phyloP scores from a whole-genome alignment of 2,888 invertebrate species.

The Eupithecia centaureata region DNA sequence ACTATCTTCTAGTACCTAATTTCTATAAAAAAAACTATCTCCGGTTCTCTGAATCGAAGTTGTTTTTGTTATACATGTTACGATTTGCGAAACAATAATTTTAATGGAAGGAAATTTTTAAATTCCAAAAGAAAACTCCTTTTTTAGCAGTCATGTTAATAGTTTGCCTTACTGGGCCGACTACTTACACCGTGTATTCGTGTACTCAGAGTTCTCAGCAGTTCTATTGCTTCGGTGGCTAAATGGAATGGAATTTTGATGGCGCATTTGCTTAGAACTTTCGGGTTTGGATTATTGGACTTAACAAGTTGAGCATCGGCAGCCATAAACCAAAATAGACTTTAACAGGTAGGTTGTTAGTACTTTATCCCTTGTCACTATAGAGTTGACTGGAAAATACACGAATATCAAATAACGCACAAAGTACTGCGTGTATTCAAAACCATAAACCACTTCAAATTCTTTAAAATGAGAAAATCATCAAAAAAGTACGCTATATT shows the following conservation, averaged over 20 bases:
- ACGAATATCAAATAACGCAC: not conserved
- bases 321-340: slow-evolving; percentile 6
- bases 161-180: not conserved
- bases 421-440: no score
- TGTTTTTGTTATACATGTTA: no score
- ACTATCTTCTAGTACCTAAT: no score
- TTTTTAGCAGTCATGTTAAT: not conserved
- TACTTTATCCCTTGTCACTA: not conserved
- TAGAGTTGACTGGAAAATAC: not conserved
- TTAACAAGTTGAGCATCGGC: slow-evolving; percentile 4
- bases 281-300: slow-evolving; percentile 22
- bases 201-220: slow-evolving; percentile 1
- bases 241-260: slow-evolving; percentile 39
- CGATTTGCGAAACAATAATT: no score
- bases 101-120: no score
- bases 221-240: slow-evolving; percentile 24
- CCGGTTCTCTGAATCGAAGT: no score
- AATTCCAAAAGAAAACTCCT: no score
- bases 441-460: no score
- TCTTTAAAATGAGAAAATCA: no score
- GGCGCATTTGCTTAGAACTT: slow-evolving; percentile 34
- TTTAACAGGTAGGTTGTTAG: slow-evolving; percentile 1
- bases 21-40: no score
- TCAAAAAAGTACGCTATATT: no score
- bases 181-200: not conserved